Conservation (phyloP, 2,888 invertebrate genomes). For the Orgyia antiqua region DNA sequence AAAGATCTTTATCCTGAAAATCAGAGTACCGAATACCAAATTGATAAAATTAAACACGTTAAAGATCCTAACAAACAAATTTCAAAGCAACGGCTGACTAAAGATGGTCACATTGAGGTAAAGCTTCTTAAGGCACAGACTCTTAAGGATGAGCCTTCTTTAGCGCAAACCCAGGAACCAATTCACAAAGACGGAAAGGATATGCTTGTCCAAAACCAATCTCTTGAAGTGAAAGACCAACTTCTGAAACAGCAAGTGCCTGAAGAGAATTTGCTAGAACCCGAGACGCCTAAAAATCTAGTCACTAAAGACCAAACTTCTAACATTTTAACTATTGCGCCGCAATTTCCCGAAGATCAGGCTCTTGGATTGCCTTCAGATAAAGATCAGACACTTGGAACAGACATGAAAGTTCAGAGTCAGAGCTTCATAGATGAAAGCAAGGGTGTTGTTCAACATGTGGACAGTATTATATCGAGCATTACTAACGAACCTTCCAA, state of each 20-base stretch:
- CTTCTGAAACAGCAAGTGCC: background rate
- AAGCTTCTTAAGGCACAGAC: background rate
- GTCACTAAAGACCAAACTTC: too few relatives aligned
- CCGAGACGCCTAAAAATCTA: background rate
- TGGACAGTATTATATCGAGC: too few relatives aligned
- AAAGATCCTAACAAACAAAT: too few relatives aligned
- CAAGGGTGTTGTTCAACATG: constrained; percentile 3
- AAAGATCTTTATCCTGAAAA: too few relatives aligned
- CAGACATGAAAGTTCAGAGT: background rate
- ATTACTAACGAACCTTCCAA: too few relatives aligned
- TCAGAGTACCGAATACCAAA: constrained; percentile 9
- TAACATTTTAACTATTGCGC: too few relatives aligned
- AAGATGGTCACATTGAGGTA: too few relatives aligned
- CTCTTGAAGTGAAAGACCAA: too few relatives aligned
- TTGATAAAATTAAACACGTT: background rate
- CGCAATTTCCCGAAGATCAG: background rate
- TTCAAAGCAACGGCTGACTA: too few relatives aligned
- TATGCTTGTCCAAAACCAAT: too few relatives aligned
- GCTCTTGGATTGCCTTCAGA: background rate
- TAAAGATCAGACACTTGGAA: background rate
- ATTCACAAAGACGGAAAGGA: too few relatives aligned
- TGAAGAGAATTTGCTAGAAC: constrained; percentile 3
- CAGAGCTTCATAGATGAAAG: background rate
- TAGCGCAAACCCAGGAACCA: constrained; percentile 1
- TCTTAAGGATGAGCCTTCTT: background rate